Evolutionary conservation across 1,140 invertebrate species (phyloP).

Genomic region (Temnothorax longispinosus): DNA sequence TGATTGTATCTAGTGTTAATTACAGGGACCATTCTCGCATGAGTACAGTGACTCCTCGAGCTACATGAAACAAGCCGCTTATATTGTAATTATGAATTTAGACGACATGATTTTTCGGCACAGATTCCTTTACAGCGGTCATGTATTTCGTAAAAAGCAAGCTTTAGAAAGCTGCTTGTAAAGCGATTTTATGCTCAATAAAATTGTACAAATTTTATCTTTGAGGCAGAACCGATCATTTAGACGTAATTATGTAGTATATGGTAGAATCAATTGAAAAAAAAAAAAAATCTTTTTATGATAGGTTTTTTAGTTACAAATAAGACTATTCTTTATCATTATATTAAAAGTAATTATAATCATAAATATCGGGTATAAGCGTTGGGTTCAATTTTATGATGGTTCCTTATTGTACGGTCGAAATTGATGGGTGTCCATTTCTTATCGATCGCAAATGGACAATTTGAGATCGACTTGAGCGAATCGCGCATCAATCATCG

Average conservation of each 20-base stretch:
- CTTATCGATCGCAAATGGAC: neutral
- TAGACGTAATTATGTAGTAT: neutral
- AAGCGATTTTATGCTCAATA: neutral
- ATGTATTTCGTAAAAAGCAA: neutral
- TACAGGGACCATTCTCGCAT: neutral
- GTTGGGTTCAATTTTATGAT: neutral
- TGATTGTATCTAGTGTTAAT: neutral
- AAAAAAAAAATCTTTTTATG: neutral
- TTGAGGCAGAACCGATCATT: neutral
- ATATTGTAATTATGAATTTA: neutral
- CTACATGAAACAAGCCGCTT: neutral
- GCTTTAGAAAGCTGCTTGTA: neutral
- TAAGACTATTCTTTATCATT: neutral
- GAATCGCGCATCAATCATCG: slow-evolving; percentile 4
- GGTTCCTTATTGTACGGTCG: neutral
- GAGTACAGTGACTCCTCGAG: neutral
- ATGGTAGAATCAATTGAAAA: neutral
- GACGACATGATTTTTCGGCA: neutral
- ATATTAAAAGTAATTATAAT: neutral
- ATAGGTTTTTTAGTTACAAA: neutral
- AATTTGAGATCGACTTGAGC: neutral
- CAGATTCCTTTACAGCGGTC: neutral
- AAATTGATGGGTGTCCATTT: neutral
- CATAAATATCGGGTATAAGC: neutral
- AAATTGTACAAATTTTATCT: neutral